phyloP scores from a whole-genome alignment of 2,888 invertebrate genomes.

The Clusia tigrina region DNA sequence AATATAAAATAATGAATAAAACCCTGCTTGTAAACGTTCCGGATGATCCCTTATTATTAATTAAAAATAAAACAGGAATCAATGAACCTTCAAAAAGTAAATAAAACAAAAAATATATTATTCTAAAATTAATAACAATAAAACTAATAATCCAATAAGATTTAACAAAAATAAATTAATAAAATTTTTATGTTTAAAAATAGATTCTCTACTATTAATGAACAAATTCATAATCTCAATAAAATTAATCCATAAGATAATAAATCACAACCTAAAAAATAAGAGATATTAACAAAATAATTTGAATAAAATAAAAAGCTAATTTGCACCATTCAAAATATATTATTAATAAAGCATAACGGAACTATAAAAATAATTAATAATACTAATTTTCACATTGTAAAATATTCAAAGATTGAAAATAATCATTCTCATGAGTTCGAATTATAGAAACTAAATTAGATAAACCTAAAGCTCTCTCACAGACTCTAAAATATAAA shows the following conservation, averaged over 20 bases:
- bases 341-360: constrained; percentile 66
- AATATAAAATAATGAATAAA: constrained; percentile 77
- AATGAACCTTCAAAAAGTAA: constrained; percentile 75
- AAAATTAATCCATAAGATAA: constrained; percentile 68
- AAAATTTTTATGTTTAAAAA: constrained; percentile 66
- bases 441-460: too few species aligned
- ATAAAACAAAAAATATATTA: constrained; percentile 73
- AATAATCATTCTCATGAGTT: constrained; percentile 72
- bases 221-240: constrained; percentile 70
- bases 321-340: constrained; percentile 68
- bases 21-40: constrained; percentile 72
- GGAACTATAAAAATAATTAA: constrained; percentile 65
- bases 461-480: constrained; percentile 71
- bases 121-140: constrained; percentile 69
- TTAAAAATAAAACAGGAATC: constrained; percentile 73
- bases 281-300: constrained; percentile 54
- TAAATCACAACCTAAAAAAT: constrained; percentile 65
- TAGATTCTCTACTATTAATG: constrained; percentile 69
- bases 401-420: constrained; percentile 69
- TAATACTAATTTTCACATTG: constrained; percentile 69
- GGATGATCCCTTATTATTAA: constrained; percentile 75
- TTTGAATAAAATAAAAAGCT: constrained; percentile 65
- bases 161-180: constrained; percentile 67
- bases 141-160: constrained; percentile 67
- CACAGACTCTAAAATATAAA: constrained; percentile 73